These are phyloP conservation scores for Drosophila lacteicornis DNA, from an alignment of 1,140 invertebrate genomes.

Conservation along the genomic window DNA sequence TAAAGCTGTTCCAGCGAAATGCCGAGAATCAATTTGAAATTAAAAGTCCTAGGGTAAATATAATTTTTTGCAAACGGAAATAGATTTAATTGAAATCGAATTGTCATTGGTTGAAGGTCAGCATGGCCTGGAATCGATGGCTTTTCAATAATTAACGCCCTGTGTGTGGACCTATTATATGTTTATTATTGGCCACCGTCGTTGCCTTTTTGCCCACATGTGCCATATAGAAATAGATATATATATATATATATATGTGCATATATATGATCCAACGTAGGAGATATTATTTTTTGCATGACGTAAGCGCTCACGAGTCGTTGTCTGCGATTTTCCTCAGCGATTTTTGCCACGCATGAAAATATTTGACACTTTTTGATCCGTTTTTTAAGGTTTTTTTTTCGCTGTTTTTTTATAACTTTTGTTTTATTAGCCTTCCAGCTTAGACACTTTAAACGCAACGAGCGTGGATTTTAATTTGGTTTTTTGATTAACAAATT, in stretches of 20 bases:
- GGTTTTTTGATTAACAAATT: neutral
- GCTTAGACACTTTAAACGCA: constrained; percentile 20
- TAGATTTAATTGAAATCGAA: constrained; percentile 23
- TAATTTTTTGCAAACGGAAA: neutral
- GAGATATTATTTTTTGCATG: constrained; percentile 62
- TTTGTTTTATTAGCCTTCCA: constrained; percentile 15
- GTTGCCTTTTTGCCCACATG: constrained; percentile 53
- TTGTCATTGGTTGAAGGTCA: constrained; percentile 46
- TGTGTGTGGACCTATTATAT: constrained; percentile 29
- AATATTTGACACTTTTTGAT: constrained; percentile 27
- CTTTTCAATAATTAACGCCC: constrained; percentile 41
- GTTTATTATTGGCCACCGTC: constrained; percentile 61
- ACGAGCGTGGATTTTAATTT: neutral
- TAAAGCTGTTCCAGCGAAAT: neutral
- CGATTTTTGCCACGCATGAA: constrained; percentile 46
- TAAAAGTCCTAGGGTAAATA: neutral
- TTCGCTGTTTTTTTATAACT: neutral
- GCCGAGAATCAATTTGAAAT: neutral
- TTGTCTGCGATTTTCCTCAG: constrained; percentile 33
- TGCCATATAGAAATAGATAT: constrained; percentile 76
- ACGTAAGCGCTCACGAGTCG: constrained; percentile 77
- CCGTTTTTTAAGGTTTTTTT: neutral
- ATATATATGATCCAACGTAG: constrained; percentile 49
- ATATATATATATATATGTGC: constrained; percentile 24
- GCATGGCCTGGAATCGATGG: constrained; percentile 28